Conservation (phyloP, 2,113 vertebrate species). For the Lipotes vexillifer region DNA sequence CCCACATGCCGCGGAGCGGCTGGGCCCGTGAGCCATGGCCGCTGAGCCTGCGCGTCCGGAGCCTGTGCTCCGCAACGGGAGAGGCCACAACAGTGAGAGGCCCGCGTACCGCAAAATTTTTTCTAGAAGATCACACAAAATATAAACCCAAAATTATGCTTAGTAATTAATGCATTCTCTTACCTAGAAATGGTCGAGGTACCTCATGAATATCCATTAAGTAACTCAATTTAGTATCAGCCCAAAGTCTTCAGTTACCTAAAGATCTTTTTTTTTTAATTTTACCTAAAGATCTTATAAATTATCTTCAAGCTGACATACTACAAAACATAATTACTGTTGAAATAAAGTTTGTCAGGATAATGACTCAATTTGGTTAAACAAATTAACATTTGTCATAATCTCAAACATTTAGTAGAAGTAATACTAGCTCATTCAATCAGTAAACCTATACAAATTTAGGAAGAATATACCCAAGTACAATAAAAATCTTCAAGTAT, state of each 20-base stretch:
- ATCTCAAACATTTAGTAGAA: conserved; percentile 18
- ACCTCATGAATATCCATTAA: conserved; percentile 25
- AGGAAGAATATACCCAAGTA: conserved; percentile 17
- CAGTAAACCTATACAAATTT: conserved; percentile 22
- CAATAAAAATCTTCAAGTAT: conserved; percentile 5
- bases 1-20: too few relatives aligned
- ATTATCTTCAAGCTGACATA: conserved; percentile 18
- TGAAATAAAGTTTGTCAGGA: conserved; percentile 19
- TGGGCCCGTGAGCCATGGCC: too few relatives aligned
- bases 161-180: conserved; percentile 14
- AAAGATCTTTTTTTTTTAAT: background rate
- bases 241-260: conserved; percentile 9
- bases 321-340: background rate
- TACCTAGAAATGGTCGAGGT: background rate
- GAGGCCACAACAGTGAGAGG: too few relatives aligned
- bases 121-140: too few relatives aligned
- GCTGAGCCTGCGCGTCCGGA: too few relatives aligned
- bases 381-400: conserved; percentile 30
- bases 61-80: too few relatives aligned
- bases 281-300: conserved; percentile 26
- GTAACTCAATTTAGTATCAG: background rate
- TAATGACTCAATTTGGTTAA: background rate
- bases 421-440: conserved; percentile 13
- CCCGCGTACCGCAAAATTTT: too few relatives aligned
- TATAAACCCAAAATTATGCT: background rate